Evolutionary conservation across 2,888 invertebrate genomes (phyloP).

Genomic region (Acanthosoma haemorrhoidale): DNA sequence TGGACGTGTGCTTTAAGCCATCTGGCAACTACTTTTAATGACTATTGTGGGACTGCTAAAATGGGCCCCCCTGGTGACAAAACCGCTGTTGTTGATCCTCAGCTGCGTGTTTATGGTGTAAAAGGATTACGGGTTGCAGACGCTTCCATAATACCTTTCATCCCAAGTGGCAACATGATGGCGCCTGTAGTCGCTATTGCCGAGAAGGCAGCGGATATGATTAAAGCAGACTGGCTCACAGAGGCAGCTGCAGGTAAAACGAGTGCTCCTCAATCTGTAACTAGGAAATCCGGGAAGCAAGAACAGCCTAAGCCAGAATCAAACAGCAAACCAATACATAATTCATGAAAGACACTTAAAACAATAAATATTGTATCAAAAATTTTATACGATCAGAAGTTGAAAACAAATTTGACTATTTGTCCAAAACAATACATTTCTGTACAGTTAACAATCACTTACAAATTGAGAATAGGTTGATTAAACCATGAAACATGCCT

Average conservation of each 20-base stretch:
- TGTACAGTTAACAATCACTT: too few relatives aligned
- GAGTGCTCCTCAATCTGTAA: background rate
- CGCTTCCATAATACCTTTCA: constrained; percentile 34
- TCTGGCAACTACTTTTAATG: constrained; percentile 37
- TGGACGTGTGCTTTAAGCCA: constrained; percentile 39
- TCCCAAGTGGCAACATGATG: constrained; percentile 31
- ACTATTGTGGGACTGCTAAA: constrained; percentile 38
- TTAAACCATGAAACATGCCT: too few relatives aligned
- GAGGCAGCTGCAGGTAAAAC: background rate
- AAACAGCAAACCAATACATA: background rate
- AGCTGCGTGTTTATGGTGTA: constrained; percentile 35
- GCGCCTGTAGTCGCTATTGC: constrained; percentile 36
- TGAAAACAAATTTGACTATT: background rate
- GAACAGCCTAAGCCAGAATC: background rate
- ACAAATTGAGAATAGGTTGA: too few relatives aligned
- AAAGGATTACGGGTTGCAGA: constrained; percentile 33
- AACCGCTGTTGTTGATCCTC: constrained; percentile 37
- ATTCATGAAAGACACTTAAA: background rate
- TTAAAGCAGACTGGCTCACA: constrained; percentile 34
- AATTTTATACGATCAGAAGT: background rate
- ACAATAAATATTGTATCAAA: background rate
- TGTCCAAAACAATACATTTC: background rate
- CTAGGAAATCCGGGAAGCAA: background rate
- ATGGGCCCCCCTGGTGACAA: constrained; percentile 39
- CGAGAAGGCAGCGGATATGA: constrained; percentile 34